phyloP scores from a whole-genome alignment of 2,888 invertebrate species.

The Antheraea yamamai region DNA sequence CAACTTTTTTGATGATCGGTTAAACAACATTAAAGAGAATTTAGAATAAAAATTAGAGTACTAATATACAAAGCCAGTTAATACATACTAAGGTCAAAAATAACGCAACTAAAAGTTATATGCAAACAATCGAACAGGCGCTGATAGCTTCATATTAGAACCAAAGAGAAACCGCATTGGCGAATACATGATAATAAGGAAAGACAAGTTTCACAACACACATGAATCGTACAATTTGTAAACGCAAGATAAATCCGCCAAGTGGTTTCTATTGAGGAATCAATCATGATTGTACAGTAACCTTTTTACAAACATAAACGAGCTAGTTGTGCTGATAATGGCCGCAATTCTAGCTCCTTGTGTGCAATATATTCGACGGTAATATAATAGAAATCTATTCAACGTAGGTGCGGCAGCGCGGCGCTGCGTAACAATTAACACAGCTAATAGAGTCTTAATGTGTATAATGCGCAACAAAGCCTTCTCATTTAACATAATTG shows the following conservation, averaged over 20 bases:
- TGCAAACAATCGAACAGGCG: slow-evolving; percentile 42
- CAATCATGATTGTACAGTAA: slow-evolving; percentile 62
- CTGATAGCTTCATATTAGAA: slow-evolving; percentile 45
- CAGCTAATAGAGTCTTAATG: slow-evolving; percentile 49
- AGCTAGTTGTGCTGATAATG: slow-evolving; percentile 56
- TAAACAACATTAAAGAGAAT: too few species aligned
- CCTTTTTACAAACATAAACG: slow-evolving; percentile 67
- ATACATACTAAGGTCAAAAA: background rate
- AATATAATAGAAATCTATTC: slow-evolving; percentile 59
- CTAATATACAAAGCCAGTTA: background rate
- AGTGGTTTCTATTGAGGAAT: slow-evolving; percentile 63
- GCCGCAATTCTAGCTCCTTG: slow-evolving; percentile 58
- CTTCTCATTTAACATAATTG: slow-evolving; percentile 29
- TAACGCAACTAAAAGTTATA: slow-evolving; percentile 37
- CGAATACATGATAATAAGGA: slow-evolving; percentile 56
- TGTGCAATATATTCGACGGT: slow-evolving; percentile 41
- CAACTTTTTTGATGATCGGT: too few species aligned
- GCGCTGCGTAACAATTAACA: slow-evolving; percentile 59
- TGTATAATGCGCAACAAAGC: slow-evolving; percentile 48
- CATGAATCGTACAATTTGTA: slow-evolving; percentile 70
- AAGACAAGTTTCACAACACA: slow-evolving; percentile 58
- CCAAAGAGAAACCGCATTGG: slow-evolving; percentile 52
- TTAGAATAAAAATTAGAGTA: background rate
- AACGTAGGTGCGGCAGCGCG: slow-evolving; percentile 43
- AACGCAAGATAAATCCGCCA: slow-evolving; percentile 59